phyloP scores from a whole-genome alignment of 2,888 invertebrate species.

The Acanthococcus lagerstroemiae region DNA sequence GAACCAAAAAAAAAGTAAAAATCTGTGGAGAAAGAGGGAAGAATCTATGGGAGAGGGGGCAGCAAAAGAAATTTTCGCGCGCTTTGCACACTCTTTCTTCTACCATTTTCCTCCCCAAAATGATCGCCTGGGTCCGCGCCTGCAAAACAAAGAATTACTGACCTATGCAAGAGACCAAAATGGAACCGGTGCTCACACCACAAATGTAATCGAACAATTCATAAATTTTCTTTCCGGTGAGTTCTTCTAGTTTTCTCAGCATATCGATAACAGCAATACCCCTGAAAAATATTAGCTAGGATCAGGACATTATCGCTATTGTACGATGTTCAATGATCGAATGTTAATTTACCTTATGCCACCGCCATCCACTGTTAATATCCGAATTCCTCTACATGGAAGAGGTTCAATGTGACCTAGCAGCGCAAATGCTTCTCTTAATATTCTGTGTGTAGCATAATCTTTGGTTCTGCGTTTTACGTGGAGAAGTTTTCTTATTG shows the following conservation, averaged over 20 bases:
- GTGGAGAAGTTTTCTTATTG: conserved; percentile 53
- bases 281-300: conserved; percentile 42
- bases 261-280: conserved; percentile 79
- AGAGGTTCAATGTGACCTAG: conserved; percentile 61
- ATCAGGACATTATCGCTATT: neutral
- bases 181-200: conserved; percentile 75
- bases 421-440: conserved; percentile 55
- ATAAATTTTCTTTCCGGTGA: conserved; percentile 56
- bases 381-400: conserved; percentile 61
- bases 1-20: too few species aligned
- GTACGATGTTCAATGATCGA: neutral
- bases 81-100: too few species aligned
- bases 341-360: conserved; percentile 51
- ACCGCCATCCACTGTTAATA: conserved; percentile 82
- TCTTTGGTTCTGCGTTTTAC: conserved; percentile 45
- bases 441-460: conserved; percentile 40
- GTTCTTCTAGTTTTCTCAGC: conserved; percentile 62
- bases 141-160: too few species aligned
- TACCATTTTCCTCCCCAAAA: too few species aligned
- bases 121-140: too few species aligned
- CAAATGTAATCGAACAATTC: conserved; percentile 80
- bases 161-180: conserved; percentile 64
- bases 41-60: too few species aligned
- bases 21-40: too few species aligned
- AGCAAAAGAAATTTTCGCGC: too few species aligned